A percentile compares a stretch with the other conserved stretches of the same genome.
Conservation (phyloP, 2,797 vertebrate genomes). For the Stomatorhinus walkeri region DNA sequence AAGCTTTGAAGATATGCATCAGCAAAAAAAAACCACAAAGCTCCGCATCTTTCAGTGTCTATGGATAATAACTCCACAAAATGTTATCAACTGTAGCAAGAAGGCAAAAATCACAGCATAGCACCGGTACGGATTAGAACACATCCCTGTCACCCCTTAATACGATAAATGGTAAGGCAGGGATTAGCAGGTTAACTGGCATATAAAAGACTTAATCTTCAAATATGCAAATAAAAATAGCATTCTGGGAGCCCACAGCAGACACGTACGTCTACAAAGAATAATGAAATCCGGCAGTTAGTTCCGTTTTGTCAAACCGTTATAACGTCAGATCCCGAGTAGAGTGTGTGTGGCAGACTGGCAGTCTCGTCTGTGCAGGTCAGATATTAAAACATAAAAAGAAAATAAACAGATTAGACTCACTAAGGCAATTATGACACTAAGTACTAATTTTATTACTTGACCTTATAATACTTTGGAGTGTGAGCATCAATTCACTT, state of each 20-base stretch:
- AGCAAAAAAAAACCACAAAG: not conserved
- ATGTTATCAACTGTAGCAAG: not conserved
- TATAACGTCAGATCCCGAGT: not conserved
- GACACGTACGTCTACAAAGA: not conserved
- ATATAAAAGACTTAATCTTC: not conserved
- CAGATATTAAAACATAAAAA: not conserved
- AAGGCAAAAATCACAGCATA: not conserved
- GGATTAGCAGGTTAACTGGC: not conserved
- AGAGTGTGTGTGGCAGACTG: not conserved
- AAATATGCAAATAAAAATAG: slow-evolving; percentile 13
- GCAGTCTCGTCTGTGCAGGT: not conserved
- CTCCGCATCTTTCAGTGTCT: slow-evolving; percentile 1
- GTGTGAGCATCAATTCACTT: not conserved
- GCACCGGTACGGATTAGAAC: not conserved
- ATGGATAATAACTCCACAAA: slow-evolving; percentile 24
- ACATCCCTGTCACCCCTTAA: not conserved
- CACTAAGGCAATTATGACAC: not conserved
- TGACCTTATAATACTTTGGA: not conserved
- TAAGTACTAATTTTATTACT: not conserved
- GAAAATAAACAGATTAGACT: not conserved
- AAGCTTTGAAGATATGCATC: not conserved
- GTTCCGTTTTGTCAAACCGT: not conserved
- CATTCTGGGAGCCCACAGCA: not conserved
- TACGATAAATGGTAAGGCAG: not conserved
- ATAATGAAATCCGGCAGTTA: not conserved